Percentiles rank a stretch among this genome's conserved stretches.
Evolutionary conservation across 2,888 invertebrate genomes (phyloP).

Genomic region (Camptogramma bilineatum): DNA sequence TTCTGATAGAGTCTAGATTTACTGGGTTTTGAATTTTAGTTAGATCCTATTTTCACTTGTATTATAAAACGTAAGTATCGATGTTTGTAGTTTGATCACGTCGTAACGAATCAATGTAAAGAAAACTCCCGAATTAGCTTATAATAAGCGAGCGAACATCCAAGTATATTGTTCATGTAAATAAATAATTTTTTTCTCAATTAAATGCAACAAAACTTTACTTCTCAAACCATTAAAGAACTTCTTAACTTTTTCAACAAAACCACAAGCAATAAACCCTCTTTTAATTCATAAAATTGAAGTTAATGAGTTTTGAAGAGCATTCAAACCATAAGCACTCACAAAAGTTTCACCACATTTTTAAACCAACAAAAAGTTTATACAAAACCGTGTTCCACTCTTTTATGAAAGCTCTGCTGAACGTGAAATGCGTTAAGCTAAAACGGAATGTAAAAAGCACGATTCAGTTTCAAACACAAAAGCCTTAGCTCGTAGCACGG

Average conservation of each 20-base stretch:
- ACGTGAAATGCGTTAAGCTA: constrained; percentile 38
- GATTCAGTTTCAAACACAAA: constrained; percentile 42
- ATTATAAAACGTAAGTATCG: too few relatives aligned
- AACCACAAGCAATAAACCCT: constrained; percentile 4
- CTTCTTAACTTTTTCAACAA: background rate
- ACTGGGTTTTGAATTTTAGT: too few relatives aligned
- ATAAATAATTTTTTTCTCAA: background rate
- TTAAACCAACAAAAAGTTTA: constrained; percentile 10
- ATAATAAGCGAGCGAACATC: too few relatives aligned
- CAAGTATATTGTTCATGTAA: too few relatives aligned
- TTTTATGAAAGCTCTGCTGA: constrained; percentile 39
- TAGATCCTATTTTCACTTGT: too few relatives aligned
- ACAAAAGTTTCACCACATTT: constrained; percentile 27
- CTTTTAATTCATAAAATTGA: constrained; percentile 19
- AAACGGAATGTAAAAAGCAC: constrained; percentile 38
- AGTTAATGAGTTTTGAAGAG: background rate
- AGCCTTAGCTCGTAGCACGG: constrained; percentile 49
- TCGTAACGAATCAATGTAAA: too few relatives aligned
- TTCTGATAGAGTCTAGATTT: too few relatives aligned
- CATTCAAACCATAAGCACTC: constrained; percentile 8
- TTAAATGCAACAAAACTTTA: background rate
- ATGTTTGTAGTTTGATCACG: too few relatives aligned
- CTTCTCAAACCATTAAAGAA: background rate
- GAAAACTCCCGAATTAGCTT: too few relatives aligned
- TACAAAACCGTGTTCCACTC: constrained; percentile 25